phyloP scores from a whole-genome alignment of 2,113 vertebrate species.

The Corythaeola cristata region DNA sequence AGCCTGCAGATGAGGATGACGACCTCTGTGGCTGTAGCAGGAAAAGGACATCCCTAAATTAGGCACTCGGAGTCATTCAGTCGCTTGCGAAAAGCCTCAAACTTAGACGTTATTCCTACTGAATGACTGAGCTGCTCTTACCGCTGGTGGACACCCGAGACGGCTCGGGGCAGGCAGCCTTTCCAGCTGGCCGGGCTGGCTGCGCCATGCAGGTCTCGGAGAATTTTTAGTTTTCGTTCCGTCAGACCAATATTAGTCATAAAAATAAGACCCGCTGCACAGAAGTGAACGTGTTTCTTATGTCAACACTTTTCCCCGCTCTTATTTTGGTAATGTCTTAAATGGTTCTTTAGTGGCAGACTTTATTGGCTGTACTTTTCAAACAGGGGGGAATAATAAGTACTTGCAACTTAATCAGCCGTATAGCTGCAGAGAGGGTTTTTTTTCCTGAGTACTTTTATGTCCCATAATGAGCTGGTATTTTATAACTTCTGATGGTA shows the following conservation, averaged over 20 bases:
- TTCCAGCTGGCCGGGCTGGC: neutral
- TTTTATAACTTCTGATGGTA: slow-evolving; percentile 47
- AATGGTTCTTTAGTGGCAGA: neutral
- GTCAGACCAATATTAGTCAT: slow-evolving; percentile 34
- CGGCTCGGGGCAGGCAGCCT: accelerated
- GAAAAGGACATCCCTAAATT: neutral
- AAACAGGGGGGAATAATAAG: neutral
- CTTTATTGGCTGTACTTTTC: slow-evolving; percentile 16
- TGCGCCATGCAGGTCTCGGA: neutral
- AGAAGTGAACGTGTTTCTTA: neutral
- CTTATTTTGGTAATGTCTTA: slow-evolving; percentile 38
- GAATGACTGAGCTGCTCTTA: neutral
- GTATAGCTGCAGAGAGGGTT: neutral
- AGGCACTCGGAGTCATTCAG: neutral
- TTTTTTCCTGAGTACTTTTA: neutral
- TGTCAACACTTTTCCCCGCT: neutral
- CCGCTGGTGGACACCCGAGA: neutral
- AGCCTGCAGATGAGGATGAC: neutral
- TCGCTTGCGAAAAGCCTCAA: slow-evolving; percentile 24
- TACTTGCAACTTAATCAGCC: slow-evolving; percentile 43
- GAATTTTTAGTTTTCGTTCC: slow-evolving; percentile 37
- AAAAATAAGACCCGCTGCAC: neutral
- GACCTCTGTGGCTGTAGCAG: neutral
- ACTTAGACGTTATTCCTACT: neutral
- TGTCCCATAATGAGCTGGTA: slow-evolving; percentile 36